Conservation (phyloP, 2,113 vertebrate genomes). For the Coturnix japonica region DNA sequence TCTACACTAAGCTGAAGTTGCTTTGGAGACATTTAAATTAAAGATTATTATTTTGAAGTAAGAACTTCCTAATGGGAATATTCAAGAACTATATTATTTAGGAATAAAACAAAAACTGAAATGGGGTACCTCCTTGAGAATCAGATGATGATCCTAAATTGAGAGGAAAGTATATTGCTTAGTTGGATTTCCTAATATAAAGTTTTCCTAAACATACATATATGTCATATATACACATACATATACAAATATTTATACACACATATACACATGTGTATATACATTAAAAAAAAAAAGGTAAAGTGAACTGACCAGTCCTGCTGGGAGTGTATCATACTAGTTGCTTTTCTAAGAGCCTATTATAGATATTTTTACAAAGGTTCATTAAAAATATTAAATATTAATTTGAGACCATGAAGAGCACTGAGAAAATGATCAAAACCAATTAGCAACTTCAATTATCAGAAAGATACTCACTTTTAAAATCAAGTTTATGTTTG, state of each 20-base stretch:
- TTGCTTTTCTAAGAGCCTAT: not conserved
- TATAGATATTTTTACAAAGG: not conserved
- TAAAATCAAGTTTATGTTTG: not conserved
- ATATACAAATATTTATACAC: not conserved
- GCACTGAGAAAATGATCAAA: not conserved
- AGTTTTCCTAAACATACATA: not conserved
- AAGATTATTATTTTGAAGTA: not conserved
- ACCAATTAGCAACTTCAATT: not conserved
- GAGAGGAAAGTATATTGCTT: not conserved
- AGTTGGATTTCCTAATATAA: not conserved
- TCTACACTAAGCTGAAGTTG: not conserved
- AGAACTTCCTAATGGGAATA: not conserved
- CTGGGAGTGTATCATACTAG: not conserved
- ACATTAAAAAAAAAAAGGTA: not conserved
- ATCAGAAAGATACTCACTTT: not conserved
- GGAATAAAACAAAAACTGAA: not conserved
- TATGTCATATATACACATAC: not conserved
- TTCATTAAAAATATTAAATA: not conserved
- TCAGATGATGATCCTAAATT: not conserved
- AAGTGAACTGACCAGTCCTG: not conserved
- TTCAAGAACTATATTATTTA: not conserved
- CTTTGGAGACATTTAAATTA: not conserved
- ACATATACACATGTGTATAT: rapidly evolving
- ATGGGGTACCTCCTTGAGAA: not conserved
- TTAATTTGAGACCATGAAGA: not conserved